phyloP scores from a whole-genome alignment of 2,888 invertebrate genomes.

The Drosophila anomalipes region DNA sequence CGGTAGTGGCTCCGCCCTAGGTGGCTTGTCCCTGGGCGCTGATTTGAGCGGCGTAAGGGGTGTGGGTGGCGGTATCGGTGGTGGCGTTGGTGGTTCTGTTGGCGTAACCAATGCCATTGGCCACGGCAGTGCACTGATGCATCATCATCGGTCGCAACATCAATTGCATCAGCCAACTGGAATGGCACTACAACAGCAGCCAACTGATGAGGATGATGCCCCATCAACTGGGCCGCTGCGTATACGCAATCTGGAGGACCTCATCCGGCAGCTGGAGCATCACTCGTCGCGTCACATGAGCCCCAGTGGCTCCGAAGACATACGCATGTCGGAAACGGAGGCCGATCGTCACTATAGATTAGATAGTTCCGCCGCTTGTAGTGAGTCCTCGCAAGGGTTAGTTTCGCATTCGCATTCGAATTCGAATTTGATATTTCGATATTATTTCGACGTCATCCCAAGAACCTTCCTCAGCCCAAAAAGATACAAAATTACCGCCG shows the following conservation, averaged over 20 bases:
- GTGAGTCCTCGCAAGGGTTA: constrained; percentile 91
- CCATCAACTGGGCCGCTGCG: constrained; percentile 93
- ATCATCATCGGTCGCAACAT: constrained; percentile 83
- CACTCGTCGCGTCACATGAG: constrained; percentile 95
- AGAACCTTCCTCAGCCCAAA: constrained; percentile 9
- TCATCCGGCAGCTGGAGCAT: constrained; percentile 94
- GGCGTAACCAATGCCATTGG: constrained; percentile 57
- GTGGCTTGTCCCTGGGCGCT: constrained; percentile 67
- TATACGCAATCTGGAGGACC: constrained; percentile 95
- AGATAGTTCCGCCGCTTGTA: constrained; percentile 90
- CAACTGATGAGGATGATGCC: constrained; percentile 89
- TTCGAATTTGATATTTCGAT: constrained; percentile 12
- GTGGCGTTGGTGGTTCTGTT: constrained; percentile 27
- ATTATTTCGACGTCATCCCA: constrained; percentile 16
- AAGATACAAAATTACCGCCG: constrained; percentile 15
- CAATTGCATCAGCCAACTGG: constrained; percentile 84
- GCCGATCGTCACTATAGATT: constrained; percentile 94
- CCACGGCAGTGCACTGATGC: constrained; percentile 84
- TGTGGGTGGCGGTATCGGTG: constrained; percentile 38
- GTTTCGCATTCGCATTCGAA: constrained; percentile 68
- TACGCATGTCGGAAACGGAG: constrained; percentile 93
- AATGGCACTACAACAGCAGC: constrained; percentile 87
- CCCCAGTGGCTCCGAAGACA: constrained; percentile 96
- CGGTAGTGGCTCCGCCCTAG: constrained; percentile 71
- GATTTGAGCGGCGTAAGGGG: constrained; percentile 72